Evolutionary conservation across 1,140 invertebrate species (phyloP), one percentile per base, ranked within the genome.

Genomic region (Macrobrachium rosenbergii): DNA sequence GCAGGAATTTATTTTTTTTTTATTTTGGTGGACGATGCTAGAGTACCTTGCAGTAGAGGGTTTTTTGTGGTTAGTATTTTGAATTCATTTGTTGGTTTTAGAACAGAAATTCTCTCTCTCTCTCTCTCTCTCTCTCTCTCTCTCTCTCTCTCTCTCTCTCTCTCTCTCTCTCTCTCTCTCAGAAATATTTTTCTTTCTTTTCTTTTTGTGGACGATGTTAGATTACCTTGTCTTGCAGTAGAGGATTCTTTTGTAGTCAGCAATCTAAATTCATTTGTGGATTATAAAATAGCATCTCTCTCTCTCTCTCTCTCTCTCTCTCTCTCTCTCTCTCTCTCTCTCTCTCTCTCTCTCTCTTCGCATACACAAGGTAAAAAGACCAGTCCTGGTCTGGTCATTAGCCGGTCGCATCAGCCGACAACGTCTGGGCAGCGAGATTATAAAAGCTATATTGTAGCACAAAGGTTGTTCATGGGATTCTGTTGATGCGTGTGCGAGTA

Each of bases 81-180:
- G 52, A 10, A 52, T 52, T 52, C 7, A 8, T 10, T 5, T 10
- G 5, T n/a, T 37, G 28, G 12, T 12, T 8, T 10, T 52, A 12
- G 8, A 52, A 12, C 8, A 52, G 12, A 52, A 0, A 12, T 17
- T 28, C 1, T 19, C 17, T 19, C 12, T 67, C 64, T 28, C 64
- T 67, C 64, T 11, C 64, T 67, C 23, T 23, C 64, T 67, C 64
- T 67, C 64, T 23, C 64, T 21, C 64, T 67, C 64, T 67, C 64
- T 23, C 64, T 23, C 64, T 21, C 67, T 21, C 21, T 28, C 64
- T 67, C 23, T 28, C 64, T 19, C 16, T 67, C 64, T 67, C 64
- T 67, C 23, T 67, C 64, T 67, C 23, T 67, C n/a, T 72, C 19
- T 67, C 62, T 21, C 8, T 64, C 62, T 21, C 8, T 64, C 3